These are phyloP conservation scores for Mionectes olivaceus DNA, from an alignment of 2,797 vertebrate species.

Conservation along the genomic window DNA sequence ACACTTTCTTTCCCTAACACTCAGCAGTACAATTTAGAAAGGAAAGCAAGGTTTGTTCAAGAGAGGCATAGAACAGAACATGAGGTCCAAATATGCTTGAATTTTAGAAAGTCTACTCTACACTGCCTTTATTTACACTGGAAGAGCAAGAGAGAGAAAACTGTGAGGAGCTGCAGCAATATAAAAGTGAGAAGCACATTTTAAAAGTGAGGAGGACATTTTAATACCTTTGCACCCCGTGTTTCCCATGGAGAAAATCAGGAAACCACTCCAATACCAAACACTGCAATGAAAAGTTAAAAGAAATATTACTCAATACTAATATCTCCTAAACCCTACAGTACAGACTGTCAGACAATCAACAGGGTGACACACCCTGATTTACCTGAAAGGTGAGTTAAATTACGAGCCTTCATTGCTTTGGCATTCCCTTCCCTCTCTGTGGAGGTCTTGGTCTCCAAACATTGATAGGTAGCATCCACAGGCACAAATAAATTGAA, in stretches of 20 bases:
- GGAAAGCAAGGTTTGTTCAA: not conserved
- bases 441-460: not conserved
- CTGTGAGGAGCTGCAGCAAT: not conserved
- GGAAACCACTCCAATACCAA: not conserved
- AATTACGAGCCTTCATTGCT: rapidly evolving
- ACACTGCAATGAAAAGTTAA: not conserved
- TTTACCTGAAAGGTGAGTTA: slow-evolving; percentile 18
- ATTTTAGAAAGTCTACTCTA: not conserved
- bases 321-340: not conserved
- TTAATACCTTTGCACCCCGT: not conserved
- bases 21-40: not conserved
- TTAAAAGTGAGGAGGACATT: not conserved
- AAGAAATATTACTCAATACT: not conserved
- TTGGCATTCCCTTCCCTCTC: not conserved
- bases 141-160: not conserved
- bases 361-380: not conserved
- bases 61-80: not conserved
- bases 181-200: not conserved
- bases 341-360: not conserved
- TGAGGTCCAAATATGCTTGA: not conserved
- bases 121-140: not conserved
- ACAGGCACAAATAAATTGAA: not conserved
- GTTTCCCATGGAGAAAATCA: not conserved
- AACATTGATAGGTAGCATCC: not conserved
- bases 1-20: not conserved